These are phyloP conservation scores for Hephaestus fuliginosus DNA, from an alignment of 2,797 vertebrate genomes.

Conservation along the genomic window DNA sequence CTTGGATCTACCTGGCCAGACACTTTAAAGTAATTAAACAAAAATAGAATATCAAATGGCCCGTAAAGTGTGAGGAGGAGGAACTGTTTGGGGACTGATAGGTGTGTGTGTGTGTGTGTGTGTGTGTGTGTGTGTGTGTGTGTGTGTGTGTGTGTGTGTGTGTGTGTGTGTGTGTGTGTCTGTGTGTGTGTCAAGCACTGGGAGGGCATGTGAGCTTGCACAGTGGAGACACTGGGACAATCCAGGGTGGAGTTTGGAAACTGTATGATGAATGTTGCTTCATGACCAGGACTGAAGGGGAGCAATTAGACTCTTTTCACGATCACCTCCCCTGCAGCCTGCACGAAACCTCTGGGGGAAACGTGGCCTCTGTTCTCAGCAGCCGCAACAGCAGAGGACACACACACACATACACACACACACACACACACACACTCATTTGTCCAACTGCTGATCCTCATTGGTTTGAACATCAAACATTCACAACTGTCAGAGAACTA, in stretches of 20 bases:
- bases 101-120: too few relatives aligned
- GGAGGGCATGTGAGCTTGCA: neutral
- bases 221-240: slow-evolving; percentile 27
- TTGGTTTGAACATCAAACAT: neutral
- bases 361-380: slow-evolving; percentile 19
- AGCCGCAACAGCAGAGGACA: slow-evolving; percentile 62
- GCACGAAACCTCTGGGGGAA: slow-evolving; percentile 58
- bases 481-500: neutral
- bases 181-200: neutral
- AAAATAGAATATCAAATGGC: slow-evolving; percentile 72
- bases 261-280: neutral
- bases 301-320: slow-evolving; percentile 63
- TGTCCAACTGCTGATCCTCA: slow-evolving; percentile 7
- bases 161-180: neutral
- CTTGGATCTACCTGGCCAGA: slow-evolving; percentile 46
- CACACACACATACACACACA: slow-evolving; percentile 45
- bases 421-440: neutral
- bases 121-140: slow-evolving; percentile 14
- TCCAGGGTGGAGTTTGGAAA: slow-evolving; percentile 50
- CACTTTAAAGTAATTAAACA: slow-evolving; percentile 70
- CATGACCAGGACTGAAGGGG: slow-evolving; percentile 44
- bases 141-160: slow-evolving; percentile 10
- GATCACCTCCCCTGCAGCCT: slow-evolving; percentile 58
- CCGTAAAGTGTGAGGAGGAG: slow-evolving; percentile 54
- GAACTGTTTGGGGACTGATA: slow-evolving; percentile 24